These are phyloP conservation scores for Holocentrus rufus DNA, from an alignment of 2,797 vertebrate species.

Conservation along the genomic window DNA sequence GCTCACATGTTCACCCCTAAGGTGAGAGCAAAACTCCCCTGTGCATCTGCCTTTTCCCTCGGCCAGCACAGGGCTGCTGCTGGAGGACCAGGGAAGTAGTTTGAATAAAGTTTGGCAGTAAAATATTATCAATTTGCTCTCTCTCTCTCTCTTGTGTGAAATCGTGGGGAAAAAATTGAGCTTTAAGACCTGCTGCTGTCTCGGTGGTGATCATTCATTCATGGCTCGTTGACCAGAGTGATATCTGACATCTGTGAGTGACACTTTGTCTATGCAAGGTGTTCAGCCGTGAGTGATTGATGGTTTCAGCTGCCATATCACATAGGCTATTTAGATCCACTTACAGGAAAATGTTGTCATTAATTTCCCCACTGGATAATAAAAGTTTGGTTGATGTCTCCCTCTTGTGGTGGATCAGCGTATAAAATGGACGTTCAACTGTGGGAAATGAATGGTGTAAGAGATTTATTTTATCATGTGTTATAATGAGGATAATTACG, in stretches of 20 bases:
- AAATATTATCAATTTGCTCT: too few species aligned
- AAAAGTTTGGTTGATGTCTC: constrained; percentile 43
- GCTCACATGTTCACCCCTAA: constrained; percentile 99
- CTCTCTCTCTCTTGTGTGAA: background rate
- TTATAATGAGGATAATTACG: too few species aligned
- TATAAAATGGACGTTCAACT: background rate
- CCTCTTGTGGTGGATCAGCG: constrained; percentile 65
- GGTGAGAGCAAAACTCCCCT: constrained; percentile 77
- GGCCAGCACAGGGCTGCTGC: background rate
- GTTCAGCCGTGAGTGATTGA: constrained; percentile 18
- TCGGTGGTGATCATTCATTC: constrained; percentile 11
- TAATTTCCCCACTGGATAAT: background rate
- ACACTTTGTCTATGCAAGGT: constrained; percentile 23
- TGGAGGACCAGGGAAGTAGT: background rate
- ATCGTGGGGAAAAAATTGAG: background rate
- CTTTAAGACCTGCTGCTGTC: background rate
- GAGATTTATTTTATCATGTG: too few species aligned
- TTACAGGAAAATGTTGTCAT: constrained; percentile 27
- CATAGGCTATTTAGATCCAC: constrained; percentile 22
- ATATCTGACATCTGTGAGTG: constrained; percentile 21
- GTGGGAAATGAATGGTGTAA: too few species aligned
- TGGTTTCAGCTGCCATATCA: constrained; percentile 27
- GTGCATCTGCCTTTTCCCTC: too few species aligned
- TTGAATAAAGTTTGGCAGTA: background rate
- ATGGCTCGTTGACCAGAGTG: background rate